Conservation (phyloP, 2,888 invertebrate species). For the Gastracanthus pulcherrimus region DNA sequence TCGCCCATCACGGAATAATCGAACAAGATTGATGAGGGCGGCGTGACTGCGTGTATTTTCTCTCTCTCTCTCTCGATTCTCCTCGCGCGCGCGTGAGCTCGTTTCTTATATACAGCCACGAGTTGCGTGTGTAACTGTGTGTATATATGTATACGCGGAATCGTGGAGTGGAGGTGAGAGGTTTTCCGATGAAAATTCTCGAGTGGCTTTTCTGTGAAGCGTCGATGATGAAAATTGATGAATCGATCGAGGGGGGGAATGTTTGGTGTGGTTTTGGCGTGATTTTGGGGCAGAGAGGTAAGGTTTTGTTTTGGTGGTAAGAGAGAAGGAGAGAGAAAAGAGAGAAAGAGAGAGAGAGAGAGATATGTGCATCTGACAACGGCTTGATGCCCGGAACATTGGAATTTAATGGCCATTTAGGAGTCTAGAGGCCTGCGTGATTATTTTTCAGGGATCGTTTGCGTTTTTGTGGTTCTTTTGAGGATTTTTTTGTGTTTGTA, state of each 20-base stretch:
- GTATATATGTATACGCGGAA: neutral
- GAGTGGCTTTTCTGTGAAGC: neutral
- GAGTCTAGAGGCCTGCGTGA: neutral
- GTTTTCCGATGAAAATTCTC: neutral
- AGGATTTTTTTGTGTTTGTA: neutral
- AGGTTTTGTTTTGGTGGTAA: neutral
- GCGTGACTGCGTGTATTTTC: constrained; percentile 70
- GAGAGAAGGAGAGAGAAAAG: too few species aligned
- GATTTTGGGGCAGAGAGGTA: too few species aligned
- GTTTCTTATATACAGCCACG: neutral
- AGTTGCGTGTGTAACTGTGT: neutral
- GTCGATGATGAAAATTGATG: neutral
- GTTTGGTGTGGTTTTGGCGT: too few species aligned
- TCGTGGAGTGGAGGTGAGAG: too few species aligned
- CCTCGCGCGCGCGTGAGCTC: neutral
- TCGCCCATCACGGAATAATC: constrained; percentile 77
- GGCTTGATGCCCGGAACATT: constrained; percentile 70
- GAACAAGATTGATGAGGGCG: constrained; percentile 77
- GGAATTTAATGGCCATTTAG: constrained; percentile 67
- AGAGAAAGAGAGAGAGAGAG: too few species aligned
- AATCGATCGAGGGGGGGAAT: constrained; percentile 26
- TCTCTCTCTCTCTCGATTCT: neutral
- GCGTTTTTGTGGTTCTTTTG: neutral
- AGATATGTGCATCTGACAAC: constrained; percentile 50
- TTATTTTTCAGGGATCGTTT: neutral